Conservation (phyloP, 2,113 vertebrate genomes). For the Prionailurus bengalensis region DNA sequence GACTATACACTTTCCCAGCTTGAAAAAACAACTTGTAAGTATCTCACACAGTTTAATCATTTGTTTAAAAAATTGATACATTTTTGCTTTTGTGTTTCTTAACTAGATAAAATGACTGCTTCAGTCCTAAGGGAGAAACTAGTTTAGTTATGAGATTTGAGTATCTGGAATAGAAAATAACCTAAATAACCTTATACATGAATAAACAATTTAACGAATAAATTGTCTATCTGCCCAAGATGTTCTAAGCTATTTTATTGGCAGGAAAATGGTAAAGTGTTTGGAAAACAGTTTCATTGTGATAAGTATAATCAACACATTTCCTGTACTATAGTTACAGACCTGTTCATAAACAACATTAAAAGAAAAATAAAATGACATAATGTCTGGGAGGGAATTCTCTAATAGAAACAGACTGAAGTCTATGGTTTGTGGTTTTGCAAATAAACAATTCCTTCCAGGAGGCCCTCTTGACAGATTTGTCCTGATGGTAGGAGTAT, state of each 20-base stretch:
- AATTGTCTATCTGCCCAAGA: background rate
- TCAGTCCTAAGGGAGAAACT: background rate
- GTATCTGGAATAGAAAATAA: slow-evolving; percentile 63
- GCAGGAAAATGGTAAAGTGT: slow-evolving; percentile 40
- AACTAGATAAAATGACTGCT: slow-evolving; percentile 39
- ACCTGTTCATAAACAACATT: slow-evolving; percentile 65
- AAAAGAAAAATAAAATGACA: slow-evolving; percentile 75
- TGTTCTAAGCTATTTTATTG: slow-evolving; percentile 54
- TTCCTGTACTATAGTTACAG: slow-evolving; percentile 65
- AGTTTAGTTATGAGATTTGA: slow-evolving; percentile 17
- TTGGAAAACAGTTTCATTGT: slow-evolving; percentile 70
- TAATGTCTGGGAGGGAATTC: slow-evolving; percentile 76
- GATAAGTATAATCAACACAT: slow-evolving; percentile 69
- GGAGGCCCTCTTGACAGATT: slow-evolving; percentile 60
- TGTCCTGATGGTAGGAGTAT: background rate
- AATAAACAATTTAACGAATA: slow-evolving; percentile 36
- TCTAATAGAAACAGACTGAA: slow-evolving; percentile 62
- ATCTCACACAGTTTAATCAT: background rate
- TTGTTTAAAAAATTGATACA: slow-evolving; percentile 14
- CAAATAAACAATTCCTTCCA: slow-evolving; percentile 39
- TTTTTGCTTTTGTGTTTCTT: slow-evolving; percentile 12
- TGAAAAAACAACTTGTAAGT: background rate
- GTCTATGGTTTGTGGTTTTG: slow-evolving; percentile 59
- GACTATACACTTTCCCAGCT: background rate
- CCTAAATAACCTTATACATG: slow-evolving; percentile 46